Percentiles rank a stretch among this genome's conserved stretches.
phyloP scores from a whole-genome alignment of 2,797 vertebrate species.

The Naso thynnoides region DNA sequence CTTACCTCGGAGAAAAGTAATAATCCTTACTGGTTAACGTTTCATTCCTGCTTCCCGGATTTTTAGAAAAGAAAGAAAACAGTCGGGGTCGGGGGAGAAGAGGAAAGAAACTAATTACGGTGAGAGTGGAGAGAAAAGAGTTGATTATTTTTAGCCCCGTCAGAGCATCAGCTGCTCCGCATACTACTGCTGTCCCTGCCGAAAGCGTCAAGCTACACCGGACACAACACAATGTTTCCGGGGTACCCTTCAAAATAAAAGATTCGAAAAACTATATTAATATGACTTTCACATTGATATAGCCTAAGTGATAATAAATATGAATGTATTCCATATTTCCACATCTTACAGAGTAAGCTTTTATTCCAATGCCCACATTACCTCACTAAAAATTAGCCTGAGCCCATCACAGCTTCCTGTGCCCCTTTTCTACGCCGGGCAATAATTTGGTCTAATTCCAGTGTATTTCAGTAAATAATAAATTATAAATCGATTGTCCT shows the following conservation, averaged over 20 bases:
- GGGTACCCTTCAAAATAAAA: slow-evolving; percentile 40
- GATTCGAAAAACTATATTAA: neutral
- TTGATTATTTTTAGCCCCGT: slow-evolving; percentile 85
- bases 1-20: slow-evolving; percentile 63
- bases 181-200: slow-evolving; percentile 43
- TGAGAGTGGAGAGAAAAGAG: slow-evolving; percentile 44
- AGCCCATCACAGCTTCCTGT: too few relatives aligned
- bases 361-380: neutral
- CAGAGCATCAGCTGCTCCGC: slow-evolving; percentile 81
- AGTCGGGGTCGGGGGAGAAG: neutral
- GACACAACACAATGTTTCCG: neutral
- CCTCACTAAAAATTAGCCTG: neutral
- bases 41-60: slow-evolving; percentile 67
- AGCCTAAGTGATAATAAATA: too few relatives aligned
- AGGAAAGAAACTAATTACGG: slow-evolving; percentile 37
- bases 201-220: accelerated
- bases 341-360: neutral
- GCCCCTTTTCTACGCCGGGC: neutral
- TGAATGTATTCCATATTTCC: neutral
- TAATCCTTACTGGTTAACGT: slow-evolving; percentile 58
- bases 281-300: neutral
- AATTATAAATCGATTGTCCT: neutral
- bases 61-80: slow-evolving; percentile 17
- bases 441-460: neutral
- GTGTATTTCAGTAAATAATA: neutral